Evolutionary conservation across 2,888 invertebrate species (phyloP).

Genomic region (Machimus rusticus): DNA sequence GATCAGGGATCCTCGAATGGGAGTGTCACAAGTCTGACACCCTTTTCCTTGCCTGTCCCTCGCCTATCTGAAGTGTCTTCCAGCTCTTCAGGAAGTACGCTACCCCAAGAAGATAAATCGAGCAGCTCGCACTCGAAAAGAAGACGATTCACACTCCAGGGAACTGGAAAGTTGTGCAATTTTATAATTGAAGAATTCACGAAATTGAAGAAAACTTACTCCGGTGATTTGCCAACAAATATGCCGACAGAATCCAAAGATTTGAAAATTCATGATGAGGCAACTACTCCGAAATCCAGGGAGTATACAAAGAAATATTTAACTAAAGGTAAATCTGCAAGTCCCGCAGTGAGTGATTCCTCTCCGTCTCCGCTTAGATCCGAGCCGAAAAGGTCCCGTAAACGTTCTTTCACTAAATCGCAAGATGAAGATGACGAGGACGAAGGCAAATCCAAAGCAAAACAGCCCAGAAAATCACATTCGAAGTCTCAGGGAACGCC

Average conservation of each 20-base stretch:
- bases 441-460: slow-evolving; percentile 48
- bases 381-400: slow-evolving; percentile 19
- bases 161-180: slow-evolving; percentile 49
- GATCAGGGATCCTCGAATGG: slow-evolving; percentile 49
- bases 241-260: neutral
- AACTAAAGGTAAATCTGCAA: slow-evolving; percentile 33
- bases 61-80: slow-evolving; percentile 28
- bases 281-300: slow-evolving; percentile 15
- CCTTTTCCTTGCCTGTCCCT: slow-evolving; percentile 43
- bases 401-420: slow-evolving; percentile 46
- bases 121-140: slow-evolving; percentile 6
- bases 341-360: slow-evolving; percentile 41
- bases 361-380: neutral
- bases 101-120: slow-evolving; percentile 34
- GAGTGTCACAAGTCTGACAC: slow-evolving; percentile 48
- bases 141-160: slow-evolving; percentile 47
- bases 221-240: neutral
- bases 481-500: slow-evolving; percentile 17
- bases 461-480: slow-evolving; percentile 44
- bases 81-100: slow-evolving; percentile 46
- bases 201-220: slow-evolving; percentile 28
- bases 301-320: slow-evolving; percentile 12
- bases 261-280: neutral
- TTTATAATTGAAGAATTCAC: slow-evolving; percentile 52
- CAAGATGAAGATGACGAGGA: slow-evolving; percentile 48